Evolutionary conservation across 2,113 vertebrate species (phyloP), one percentile per base, ranked within the genome.

Genomic region (Ictalurus punctatus): DNA sequence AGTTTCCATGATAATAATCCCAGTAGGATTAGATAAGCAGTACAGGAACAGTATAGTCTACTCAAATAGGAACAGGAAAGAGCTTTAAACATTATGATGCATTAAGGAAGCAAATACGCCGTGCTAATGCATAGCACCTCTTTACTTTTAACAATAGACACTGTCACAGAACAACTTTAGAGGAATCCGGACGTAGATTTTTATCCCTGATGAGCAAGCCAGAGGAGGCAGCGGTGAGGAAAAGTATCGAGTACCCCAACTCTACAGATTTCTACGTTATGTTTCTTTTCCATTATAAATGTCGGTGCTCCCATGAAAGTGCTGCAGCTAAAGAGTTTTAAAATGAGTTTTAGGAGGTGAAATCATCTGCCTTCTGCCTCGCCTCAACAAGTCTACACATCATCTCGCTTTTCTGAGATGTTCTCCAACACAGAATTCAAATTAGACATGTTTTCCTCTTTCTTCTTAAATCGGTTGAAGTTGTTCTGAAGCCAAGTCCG

Each of bases 331-430:
- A 44, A 61, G 8, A 84, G 58, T 69, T 67, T 48, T n/a, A 4
- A 67, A 84, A 69, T 30, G 21, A n/a, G 34, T 8, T 71, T 71
- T 7, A 6, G 19, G 67, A 58, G 21, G 6, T 56, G 48, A n/a
- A 73, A 13, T 54, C 48, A 59, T 27, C 3, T 3, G 17, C 52
- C 2, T 25, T 58, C 34, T 27, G 82, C 44, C 44, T 48, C 17
- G 37, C 83, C 37, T 67, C 83, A 14, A 61, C 83, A 84, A 25
- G 61, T 83, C 61, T 59, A 21, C 80, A 59, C n/a, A n/a, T 61
- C 54, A 58, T 58, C n/a, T 59, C 14, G 17, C n/a, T 37, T 82
- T 82, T 16, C 14, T 58, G 30, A 58, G 54, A 82, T 17, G 16
- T 83, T 63, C 40, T 84, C 16, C 1, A 34, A 48, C 44, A n/a